Evolutionary conservation across 2,113 vertebrate genomes (phyloP).

Genomic region (Chlorodrepanis virens): DNA sequence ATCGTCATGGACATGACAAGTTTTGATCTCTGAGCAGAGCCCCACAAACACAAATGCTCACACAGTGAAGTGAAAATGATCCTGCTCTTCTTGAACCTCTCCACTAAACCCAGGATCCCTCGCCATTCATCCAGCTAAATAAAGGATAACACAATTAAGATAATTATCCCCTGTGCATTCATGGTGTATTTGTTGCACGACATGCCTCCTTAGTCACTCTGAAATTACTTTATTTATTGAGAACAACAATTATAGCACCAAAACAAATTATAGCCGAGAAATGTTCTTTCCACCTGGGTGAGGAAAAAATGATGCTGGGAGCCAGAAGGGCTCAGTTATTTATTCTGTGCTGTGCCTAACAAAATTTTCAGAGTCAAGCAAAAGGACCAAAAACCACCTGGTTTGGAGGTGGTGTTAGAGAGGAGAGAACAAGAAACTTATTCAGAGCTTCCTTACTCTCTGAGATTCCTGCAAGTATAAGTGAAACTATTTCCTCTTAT

Average conservation of each 20-base stretch:
- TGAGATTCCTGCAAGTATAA: neutral
- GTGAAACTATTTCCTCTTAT: neutral
- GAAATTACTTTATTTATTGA: constrained; percentile 1
- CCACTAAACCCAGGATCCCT: neutral
- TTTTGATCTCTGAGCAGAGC: neutral
- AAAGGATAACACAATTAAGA: neutral
- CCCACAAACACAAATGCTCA: neutral
- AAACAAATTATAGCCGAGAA: neutral
- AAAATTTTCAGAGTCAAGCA: neutral
- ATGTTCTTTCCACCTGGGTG: neutral
- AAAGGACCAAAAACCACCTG: neutral
- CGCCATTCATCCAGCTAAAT: neutral
- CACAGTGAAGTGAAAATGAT: neutral
- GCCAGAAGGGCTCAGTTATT: neutral
- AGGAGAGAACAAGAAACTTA: neutral
- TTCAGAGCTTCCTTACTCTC: neutral
- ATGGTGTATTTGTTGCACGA: neutral
- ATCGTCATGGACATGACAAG: neutral
- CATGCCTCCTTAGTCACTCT: neutral
- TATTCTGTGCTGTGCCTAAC: neutral
- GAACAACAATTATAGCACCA: neutral
- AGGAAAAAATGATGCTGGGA: neutral
- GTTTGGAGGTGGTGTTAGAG: neutral
- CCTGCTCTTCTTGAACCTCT: neutral
- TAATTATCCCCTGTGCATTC: neutral